Evolutionary conservation across 1,140 invertebrate genomes (phyloP).

Genomic region (Ladona fulva): DNA sequence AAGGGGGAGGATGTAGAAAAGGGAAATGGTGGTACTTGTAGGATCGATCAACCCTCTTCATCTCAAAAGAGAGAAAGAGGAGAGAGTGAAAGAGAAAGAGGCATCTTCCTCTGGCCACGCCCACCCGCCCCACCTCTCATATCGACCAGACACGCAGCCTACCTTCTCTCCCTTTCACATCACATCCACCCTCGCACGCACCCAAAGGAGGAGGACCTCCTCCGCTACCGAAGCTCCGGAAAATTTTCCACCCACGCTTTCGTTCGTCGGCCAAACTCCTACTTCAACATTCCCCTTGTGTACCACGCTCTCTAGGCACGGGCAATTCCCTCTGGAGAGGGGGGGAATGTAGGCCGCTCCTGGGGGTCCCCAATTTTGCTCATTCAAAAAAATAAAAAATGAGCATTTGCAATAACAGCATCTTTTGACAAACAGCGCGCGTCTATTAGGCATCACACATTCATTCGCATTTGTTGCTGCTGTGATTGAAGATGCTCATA

Average conservation of each 20-base stretch:
- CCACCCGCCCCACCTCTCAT: background rate
- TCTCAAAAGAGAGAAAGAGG: background rate
- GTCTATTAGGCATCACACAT: no score
- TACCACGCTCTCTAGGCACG: background rate
- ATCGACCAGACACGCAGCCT: background rate
- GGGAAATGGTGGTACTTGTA: background rate
- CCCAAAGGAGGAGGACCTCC: background rate
- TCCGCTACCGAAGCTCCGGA: background rate
- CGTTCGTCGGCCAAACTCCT: background rate
- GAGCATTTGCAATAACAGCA: no score
- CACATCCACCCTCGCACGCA: background rate
- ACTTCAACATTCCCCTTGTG: background rate
- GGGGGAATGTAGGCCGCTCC: no score
- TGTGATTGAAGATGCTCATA: no score
- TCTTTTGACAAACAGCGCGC: no score
- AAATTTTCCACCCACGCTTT: constrained; percentile 9
- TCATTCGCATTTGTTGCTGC: no score
- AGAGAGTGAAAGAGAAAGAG: background rate
- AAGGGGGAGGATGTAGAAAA: background rate
- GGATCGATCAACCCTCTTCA: background rate
- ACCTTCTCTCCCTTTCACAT: background rate
- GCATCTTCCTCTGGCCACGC: background rate
- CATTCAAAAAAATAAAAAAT: no score
- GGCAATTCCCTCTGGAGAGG: no score
- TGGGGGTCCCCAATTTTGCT: no score